Percentiles rank a stretch among this genome's conserved stretches.
These are phyloP conservation scores for Stenoptilia bipunctidactyla DNA, from an alignment of 2,888 invertebrate species.

Conservation along the genomic window DNA sequence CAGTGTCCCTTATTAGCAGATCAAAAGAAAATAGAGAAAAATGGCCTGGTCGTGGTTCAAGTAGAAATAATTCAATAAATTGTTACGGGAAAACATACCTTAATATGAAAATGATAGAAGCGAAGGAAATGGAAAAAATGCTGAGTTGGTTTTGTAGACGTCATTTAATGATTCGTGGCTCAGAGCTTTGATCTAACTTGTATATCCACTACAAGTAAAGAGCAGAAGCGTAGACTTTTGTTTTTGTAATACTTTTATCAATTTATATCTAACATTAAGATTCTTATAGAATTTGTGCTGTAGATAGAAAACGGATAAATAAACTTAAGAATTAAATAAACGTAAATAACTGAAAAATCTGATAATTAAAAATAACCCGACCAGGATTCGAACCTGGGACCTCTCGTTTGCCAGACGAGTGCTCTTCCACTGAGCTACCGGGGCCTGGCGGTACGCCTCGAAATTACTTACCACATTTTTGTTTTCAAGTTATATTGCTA, in stretches of 20 bases:
- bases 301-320: too few relatives aligned
- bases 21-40: conserved; percentile 4
- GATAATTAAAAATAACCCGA: conserved; percentile 10
- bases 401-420: too few relatives aligned
- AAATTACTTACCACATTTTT: too few relatives aligned
- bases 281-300: too few relatives aligned
- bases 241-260: too few relatives aligned
- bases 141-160: background rate
- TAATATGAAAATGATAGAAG: background rate
- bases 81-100: background rate
- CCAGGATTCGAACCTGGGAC: background rate
- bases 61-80: background rate
- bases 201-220: background rate
- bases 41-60: background rate
- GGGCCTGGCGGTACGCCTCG: too few relatives aligned
- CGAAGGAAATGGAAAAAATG: background rate
- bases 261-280: too few relatives aligned
- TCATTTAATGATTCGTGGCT: conserved; percentile 6
- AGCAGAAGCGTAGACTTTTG: too few relatives aligned
- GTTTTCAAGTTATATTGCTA: too few relatives aligned
- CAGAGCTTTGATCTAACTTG: conserved; percentile 1
- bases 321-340: too few relatives aligned
- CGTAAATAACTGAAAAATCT: too few relatives aligned
- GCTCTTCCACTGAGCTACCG: too few relatives aligned
- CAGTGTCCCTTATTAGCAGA: conserved; percentile 1